These are phyloP conservation scores for Mergus octosetaceus DNA, from an alignment of 2,797 vertebrate species.

Conservation along the genomic window DNA sequence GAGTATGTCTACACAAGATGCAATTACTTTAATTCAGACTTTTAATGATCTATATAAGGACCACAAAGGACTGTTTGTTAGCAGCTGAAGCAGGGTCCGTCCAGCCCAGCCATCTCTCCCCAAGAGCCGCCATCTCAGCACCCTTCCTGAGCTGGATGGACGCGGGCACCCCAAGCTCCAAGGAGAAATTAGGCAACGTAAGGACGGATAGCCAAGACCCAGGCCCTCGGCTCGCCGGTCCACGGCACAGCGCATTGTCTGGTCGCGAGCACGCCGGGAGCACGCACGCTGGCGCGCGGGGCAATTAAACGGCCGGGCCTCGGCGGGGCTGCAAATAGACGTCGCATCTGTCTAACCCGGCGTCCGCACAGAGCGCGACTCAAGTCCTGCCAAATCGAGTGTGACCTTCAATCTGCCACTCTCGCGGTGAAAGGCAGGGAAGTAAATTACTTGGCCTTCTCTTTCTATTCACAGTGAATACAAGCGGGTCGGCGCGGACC, in stretches of 20 bases:
- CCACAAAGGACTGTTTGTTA: slow-evolving; percentile 42
- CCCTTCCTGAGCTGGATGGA: rapidly evolving
- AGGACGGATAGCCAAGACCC: neutral
- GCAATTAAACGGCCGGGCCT: slow-evolving; percentile 29
- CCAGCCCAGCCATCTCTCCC: neutral
- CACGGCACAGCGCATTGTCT: rapidly evolving
- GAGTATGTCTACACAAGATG: neutral
- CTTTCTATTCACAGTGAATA: slow-evolving; percentile 77
- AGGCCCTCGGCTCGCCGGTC: rapidly evolving
- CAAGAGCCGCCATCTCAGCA: neutral
- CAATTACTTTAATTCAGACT: slow-evolving; percentile 42
- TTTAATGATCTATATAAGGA: neutral
- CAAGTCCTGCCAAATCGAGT: slow-evolving; percentile 67
- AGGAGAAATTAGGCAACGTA: rapidly evolving
- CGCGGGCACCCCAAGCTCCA: rapidly evolving
- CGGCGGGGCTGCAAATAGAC: slow-evolving; percentile 3
- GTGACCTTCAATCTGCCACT: slow-evolving; percentile 85
- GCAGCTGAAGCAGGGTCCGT: neutral
- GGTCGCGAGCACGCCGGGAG: neutral
- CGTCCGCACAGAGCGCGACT: slow-evolving; percentile 57
- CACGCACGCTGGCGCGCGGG: neutral
- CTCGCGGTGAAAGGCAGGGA: slow-evolving; percentile 72
- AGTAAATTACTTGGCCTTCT: slow-evolving; percentile 73
- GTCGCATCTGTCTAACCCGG: slow-evolving; percentile 71
- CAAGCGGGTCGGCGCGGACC: slow-evolving; percentile 71